Percentiles rank a stretch among this genome's conserved stretches.
These are phyloP conservation scores for Zootoca vivipara DNA, from an alignment of 2,113 vertebrate species.

Conservation along the genomic window DNA sequence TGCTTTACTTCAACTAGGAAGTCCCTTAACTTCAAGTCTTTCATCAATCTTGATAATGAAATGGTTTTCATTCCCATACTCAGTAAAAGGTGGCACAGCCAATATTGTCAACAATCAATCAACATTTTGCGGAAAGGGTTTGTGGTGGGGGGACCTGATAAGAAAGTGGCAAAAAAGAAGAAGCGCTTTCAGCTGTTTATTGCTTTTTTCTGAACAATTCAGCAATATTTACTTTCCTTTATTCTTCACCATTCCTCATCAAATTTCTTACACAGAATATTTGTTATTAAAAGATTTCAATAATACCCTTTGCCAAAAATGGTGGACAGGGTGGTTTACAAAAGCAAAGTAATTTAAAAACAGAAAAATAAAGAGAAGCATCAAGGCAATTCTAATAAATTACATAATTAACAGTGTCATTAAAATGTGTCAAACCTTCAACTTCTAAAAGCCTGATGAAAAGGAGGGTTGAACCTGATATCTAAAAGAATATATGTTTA, in stretches of 20 bases:
- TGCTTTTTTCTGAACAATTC: neutral
- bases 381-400: no score
- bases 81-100: neutral
- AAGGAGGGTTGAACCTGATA: no score
- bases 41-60: slow-evolving; percentile 20
- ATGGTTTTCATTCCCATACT: slow-evolving; percentile 3
- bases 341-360: no score
- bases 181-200: neutral
- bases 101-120: slow-evolving; percentile 9
- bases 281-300: neutral
- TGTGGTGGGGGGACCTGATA: neutral
- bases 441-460: no score
- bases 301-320: no score
- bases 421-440: no score
- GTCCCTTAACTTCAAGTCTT: slow-evolving; percentile 12
- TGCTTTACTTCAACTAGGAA: slow-evolving; percentile 9
- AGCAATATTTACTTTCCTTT: neutral
- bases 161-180: neutral
- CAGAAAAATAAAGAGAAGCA: no score
- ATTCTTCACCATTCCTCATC: neutral
- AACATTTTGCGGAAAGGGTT: neutral
- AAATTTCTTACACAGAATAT: neutral
- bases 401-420: no score
- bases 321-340: no score
- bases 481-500: no score